Evolutionary conservation across 92 coral and sea anemone genomes (phyloP).

Genomic region (Palythoa caribaeorum): DNA sequence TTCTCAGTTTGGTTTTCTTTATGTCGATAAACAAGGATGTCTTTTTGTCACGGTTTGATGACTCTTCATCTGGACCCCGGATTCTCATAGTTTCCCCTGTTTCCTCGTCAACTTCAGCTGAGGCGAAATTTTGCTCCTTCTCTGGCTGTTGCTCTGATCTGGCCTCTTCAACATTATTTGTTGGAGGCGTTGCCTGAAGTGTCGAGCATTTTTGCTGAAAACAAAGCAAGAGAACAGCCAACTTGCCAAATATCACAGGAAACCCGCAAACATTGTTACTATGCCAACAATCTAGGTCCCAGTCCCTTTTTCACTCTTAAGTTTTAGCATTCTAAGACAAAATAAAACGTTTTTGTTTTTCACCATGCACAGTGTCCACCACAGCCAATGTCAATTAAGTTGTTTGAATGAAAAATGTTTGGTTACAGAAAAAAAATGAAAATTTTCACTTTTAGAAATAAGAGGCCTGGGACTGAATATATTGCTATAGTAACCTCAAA

Average conservation of each 20-base stretch:
- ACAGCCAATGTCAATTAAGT: no score
- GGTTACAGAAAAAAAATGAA: no score
- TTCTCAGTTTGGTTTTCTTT: conserved; percentile 10
- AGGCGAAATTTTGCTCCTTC: neutral
- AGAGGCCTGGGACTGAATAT: no score
- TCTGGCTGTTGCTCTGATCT: neutral
- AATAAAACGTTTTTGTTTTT: no score
- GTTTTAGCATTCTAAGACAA: no score
- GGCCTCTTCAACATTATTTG: neutral
- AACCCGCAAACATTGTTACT: no score
- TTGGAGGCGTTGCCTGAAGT: neutral
- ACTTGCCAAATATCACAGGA: no score
- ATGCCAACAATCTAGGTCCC: no score
- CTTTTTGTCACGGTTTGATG: neutral
- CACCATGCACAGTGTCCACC: no score
- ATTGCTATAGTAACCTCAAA: no score
- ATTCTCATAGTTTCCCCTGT: conserved; percentile 6
- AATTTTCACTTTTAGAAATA: neutral
- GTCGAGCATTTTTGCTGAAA: neutral
- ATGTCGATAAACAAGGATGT: conserved; percentile 12
- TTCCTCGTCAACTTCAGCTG: conserved; percentile 24
- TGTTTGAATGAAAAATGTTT: no score
- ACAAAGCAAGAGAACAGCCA: neutral
- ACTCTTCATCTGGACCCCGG: neutral
- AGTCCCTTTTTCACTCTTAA: no score